Conservation (phyloP, 2,888 invertebrate species). For the Sclerodermus sp. region DNA sequence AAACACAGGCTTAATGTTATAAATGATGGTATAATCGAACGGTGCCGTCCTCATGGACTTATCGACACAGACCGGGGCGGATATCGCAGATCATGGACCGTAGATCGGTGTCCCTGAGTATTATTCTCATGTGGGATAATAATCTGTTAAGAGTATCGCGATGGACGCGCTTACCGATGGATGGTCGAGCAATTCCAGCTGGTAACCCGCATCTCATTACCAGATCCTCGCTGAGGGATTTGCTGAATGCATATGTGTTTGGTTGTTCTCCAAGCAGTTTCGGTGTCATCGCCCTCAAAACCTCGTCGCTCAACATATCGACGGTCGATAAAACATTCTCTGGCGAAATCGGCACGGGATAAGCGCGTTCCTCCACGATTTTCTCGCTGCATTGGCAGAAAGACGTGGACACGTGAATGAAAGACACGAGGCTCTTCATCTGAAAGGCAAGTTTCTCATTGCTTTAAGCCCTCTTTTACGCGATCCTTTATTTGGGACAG, state of each 20-base stretch:
- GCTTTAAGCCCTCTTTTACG: too few species aligned
- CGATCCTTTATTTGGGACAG: too few species aligned
- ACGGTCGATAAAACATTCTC: slow-evolving; percentile 68
- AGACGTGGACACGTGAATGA: slow-evolving; percentile 88
- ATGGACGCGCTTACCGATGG: slow-evolving; percentile 92
- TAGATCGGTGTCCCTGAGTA: too few species aligned
- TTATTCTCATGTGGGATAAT: too few species aligned
- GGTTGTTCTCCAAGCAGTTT: slow-evolving; percentile 78
- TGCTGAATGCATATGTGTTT: slow-evolving; percentile 96
- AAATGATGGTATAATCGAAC: too few species aligned
- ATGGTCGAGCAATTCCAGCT: slow-evolving; percentile 83
- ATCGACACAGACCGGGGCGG: too few species aligned
- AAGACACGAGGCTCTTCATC: slow-evolving; percentile 52
- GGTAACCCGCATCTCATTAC: slow-evolving; percentile 76
- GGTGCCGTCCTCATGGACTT: too few species aligned
- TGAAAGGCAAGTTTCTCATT: slow-evolving; percentile 28
- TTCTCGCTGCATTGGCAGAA: slow-evolving; percentile 87
- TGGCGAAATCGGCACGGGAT: slow-evolving; percentile 65
- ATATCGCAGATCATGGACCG: too few species aligned
- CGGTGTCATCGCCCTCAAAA: slow-evolving; percentile 67
- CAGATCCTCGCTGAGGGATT: slow-evolving; percentile 85
- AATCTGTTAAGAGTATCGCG: too few species aligned
- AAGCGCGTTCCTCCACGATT: slow-evolving; percentile 77
- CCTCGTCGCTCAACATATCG: slow-evolving; percentile 69
- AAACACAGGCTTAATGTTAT: too few species aligned